Evolutionary conservation across 1,140 invertebrate species (phyloP), one percentile per base, ranked within the genome.

Genomic region (Hormaphis cornu): DNA sequence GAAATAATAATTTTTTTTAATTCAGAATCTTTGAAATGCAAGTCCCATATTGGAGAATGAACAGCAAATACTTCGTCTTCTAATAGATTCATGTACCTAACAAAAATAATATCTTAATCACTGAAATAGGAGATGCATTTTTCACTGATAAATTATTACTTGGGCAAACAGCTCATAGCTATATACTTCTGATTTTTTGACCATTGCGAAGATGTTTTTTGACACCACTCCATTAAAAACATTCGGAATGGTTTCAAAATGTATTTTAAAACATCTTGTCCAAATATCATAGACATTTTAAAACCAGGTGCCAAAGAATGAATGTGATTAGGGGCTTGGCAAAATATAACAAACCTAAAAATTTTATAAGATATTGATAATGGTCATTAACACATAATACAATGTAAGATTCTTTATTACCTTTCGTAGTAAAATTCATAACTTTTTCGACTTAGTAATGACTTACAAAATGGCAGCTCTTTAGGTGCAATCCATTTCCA

Each of bases 21-120:
- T 33, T 42, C 61, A 44, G 30, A 72, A 22, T 69, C 50, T 74
- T 89, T 89, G 74, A 91, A 95, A 28, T 94, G 89, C 0, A 87
- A 85, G 80, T 97, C 90, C 93, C 93, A 97, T 69, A 97, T 95
- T 0, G 92, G 92, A 0, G 93, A 96, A 73, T 83, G 87, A 33
- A 86, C 81, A 18, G 87, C 86, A 77, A 93, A 90, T 44, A 97
- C 86, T 76, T 97, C 93, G 69, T 89, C 85, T 75, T 95, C 90
- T 6, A 97, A 78, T 76, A 91, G 83, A 18, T 89, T 87, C 30
- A 97, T 79, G 79, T 97, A 96, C 70, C 90, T 89, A 56, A 52
- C 58, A 72, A 14, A 37, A 71, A 50, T 28, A 58, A 26, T 28
- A n/a, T 16, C 26, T 52, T 26, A 61, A n/a, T n/a, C 33, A 44